These are phyloP conservation scores for Heterochromis multidens DNA, from an alignment of 2,113 vertebrate species.

Conservation along the genomic window DNA sequence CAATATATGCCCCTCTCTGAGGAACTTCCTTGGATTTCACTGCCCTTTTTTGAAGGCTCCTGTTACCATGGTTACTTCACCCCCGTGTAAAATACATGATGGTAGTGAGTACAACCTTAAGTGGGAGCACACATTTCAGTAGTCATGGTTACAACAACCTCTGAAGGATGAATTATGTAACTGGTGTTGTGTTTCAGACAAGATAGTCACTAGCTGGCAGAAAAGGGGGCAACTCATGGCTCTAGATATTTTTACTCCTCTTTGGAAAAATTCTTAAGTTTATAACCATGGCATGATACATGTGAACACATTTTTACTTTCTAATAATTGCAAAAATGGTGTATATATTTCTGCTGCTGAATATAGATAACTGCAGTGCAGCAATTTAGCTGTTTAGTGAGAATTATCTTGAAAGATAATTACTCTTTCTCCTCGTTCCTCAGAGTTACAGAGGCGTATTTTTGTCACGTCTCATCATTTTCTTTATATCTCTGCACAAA, in stretches of 20 bases:
- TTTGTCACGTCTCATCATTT: not conserved
- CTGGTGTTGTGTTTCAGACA: slow-evolving; percentile 47
- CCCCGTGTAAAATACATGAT: slow-evolving; percentile 57
- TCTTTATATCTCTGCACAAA: not conserved
- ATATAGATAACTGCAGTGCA: not conserved
- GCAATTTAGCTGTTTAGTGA: not conserved
- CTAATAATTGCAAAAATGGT: not conserved
- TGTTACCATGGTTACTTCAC: slow-evolving; percentile 65
- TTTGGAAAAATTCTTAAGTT: not conserved
- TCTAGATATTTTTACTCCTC: slow-evolving; percentile 5
- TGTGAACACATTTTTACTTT: not conserved
- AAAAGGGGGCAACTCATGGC: slow-evolving; percentile 1
- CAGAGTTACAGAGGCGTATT: not conserved
- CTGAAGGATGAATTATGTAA: slow-evolving; percentile 72
- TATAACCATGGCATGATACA: not conserved
- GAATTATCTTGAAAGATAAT: not conserved
- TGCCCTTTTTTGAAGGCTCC: slow-evolving; percentile 46
- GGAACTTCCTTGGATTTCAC: slow-evolving; percentile 42
- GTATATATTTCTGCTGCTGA: not conserved
- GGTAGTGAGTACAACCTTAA: slow-evolving; percentile 65
- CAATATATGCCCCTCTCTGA: slow-evolving; percentile 23
- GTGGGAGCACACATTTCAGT: slow-evolving; percentile 59
- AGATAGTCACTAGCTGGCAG: slow-evolving; percentile 28
- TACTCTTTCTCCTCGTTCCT: not conserved
- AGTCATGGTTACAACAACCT: slow-evolving; percentile 70